Evolutionary conservation across 2,888 invertebrate species (phyloP).

Genomic region (Deilephila porcellus): DNA sequence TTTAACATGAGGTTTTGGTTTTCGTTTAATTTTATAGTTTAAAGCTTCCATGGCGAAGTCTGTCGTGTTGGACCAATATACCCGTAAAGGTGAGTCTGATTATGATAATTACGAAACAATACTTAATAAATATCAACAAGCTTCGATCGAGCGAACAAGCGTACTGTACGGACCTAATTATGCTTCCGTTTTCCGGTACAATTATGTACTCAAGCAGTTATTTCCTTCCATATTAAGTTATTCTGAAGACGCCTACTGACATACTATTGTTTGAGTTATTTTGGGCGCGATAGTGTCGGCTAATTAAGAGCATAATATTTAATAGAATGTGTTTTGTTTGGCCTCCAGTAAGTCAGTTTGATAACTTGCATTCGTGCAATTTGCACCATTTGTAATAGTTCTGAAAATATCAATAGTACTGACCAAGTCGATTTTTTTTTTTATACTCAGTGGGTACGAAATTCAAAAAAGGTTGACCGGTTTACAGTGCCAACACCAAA

Average conservation of each 20-base stretch:
- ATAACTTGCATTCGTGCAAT: too few species aligned
- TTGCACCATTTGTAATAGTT: too few species aligned
- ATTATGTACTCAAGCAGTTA: background rate
- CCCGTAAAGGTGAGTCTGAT: slow-evolving; percentile 9
- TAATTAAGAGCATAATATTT: too few species aligned
- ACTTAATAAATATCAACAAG: slow-evolving; percentile 22
- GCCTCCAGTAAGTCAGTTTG: too few species aligned
- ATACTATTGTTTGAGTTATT: background rate
- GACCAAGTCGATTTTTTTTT: background rate
- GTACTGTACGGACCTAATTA: background rate
- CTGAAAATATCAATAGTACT: too few species aligned
- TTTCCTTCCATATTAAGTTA: background rate
- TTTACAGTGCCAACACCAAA: background rate
- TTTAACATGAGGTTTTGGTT: background rate
- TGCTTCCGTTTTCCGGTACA: slow-evolving; percentile 18
- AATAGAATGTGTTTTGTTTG: too few species aligned
- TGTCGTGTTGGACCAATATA: background rate
- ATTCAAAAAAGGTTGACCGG: background rate
- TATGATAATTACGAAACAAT: slow-evolving; percentile 8
- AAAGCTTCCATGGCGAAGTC: background rate
- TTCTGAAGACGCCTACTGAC: background rate
- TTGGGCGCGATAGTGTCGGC: too few species aligned
- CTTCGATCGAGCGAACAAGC: slow-evolving; percentile 9
- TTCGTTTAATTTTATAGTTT: background rate
- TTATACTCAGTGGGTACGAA: background rate